A percentile compares a stretch with the other conserved stretches of the same genome.
These are phyloP conservation scores for Diachrysia chrysitis DNA, from an alignment of 2,888 invertebrate species.

Conservation along the genomic window DNA sequence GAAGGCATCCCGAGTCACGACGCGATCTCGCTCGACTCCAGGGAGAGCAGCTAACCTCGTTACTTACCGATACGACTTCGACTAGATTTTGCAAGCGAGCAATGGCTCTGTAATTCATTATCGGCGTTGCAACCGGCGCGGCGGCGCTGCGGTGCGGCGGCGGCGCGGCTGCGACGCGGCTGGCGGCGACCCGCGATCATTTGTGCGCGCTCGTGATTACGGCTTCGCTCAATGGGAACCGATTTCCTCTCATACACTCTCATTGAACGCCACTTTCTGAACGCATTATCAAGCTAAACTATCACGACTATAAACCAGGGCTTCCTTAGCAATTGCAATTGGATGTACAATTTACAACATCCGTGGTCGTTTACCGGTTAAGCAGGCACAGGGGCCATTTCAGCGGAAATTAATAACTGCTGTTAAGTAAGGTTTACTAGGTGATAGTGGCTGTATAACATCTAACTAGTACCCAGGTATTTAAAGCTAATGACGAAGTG, in stretches of 20 bases:
- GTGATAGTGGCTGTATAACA: constrained; percentile 56
- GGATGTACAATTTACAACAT: constrained; percentile 69
- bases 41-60: constrained; percentile 78
- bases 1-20: constrained; percentile 82
- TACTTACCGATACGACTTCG: constrained; percentile 77
- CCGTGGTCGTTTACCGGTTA: constrained; percentile 55
- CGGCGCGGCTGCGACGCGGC: constrained; percentile 50
- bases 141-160: constrained; percentile 29
- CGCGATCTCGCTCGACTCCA: constrained; percentile 66
- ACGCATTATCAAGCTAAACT: constrained; percentile 74
- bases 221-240: constrained; percentile 76
- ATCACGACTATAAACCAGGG: constrained; percentile 71
- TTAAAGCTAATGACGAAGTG: neutral
- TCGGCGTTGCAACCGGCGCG: constrained; percentile 74
- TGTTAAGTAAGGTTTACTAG: constrained; percentile 48
- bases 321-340: constrained; percentile 65
- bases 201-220: constrained; percentile 79
- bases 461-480: neutral
- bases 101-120: constrained; percentile 83
- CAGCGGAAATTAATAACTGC: constrained; percentile 54
- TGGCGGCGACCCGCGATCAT: constrained; percentile 65
- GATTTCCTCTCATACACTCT: constrained; percentile 76
- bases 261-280: constrained; percentile 74
- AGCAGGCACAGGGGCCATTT: constrained; percentile 55
- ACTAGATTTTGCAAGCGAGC: constrained; percentile 84